A percentile compares a stretch with the other conserved stretches of the same genome.
These are phyloP conservation scores for Himalopsyche japonica DNA, from an alignment of 2,888 invertebrate genomes.

Conservation along the genomic window DNA sequence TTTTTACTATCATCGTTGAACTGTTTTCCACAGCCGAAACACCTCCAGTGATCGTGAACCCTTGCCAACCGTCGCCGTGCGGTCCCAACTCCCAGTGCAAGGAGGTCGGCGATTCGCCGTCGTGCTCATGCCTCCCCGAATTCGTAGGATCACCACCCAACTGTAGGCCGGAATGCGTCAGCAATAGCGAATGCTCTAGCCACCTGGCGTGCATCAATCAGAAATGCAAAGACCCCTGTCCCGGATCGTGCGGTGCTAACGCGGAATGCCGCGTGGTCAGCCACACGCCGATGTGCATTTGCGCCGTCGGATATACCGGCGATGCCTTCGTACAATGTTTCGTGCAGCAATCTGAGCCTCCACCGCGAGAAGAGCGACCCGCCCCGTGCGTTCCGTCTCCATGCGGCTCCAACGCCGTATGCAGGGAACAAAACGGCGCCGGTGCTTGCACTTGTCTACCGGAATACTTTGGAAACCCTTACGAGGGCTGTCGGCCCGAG, in stretches of 20 bases:
- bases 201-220: conserved; percentile 72
- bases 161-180: conserved; percentile 74
- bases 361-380: conserved; percentile 49
- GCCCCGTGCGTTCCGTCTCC: conserved; percentile 68
- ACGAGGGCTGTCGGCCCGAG: conserved; percentile 72
- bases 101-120: conserved; percentile 63
- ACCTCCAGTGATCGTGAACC: conserved; percentile 55
- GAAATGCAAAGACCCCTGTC: conserved; percentile 76
- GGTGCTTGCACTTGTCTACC: conserved; percentile 78
- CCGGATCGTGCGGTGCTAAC: conserved; percentile 69
- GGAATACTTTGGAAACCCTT: conserved; percentile 77
- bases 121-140: conserved; percentile 71
- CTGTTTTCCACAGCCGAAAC: conserved; percentile 48
- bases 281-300: conserved; percentile 72
- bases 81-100: conserved; percentile 69
- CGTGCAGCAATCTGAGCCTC: conserved; percentile 48
- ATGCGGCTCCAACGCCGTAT: conserved; percentile 80
- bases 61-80: conserved; percentile 71
- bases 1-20: conserved; percentile 24
- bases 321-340: conserved; percentile 71
- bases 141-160: conserved; percentile 71
- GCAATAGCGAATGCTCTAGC: conserved; percentile 71
- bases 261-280: conserved; percentile 74
- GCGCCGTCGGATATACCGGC: conserved; percentile 67
- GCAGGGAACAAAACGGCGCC: conserved; percentile 71